These are phyloP conservation scores for Rhynchonycteris naso DNA, from an alignment of 2,797 vertebrate genomes.

Conservation along the genomic window DNA sequence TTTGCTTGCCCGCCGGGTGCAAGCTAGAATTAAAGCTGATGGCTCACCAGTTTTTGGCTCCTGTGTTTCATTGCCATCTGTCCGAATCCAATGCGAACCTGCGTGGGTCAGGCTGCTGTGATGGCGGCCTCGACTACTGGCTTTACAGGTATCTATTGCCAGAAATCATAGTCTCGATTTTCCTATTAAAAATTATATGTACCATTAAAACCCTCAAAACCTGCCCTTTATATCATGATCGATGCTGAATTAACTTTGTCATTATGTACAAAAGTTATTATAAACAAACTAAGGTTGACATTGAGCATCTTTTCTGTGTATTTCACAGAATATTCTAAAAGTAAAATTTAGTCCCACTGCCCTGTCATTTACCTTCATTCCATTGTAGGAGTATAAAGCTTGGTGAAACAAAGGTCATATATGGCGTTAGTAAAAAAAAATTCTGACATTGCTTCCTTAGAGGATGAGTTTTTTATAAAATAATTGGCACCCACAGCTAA, in stretches of 20 bases:
- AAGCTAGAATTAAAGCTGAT: no score
- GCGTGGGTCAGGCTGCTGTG: no score
- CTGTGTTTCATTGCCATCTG: no score
- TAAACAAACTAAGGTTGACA: neutral
- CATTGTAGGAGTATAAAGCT: neutral
- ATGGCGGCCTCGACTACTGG: no score
- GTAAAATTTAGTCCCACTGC: neutral
- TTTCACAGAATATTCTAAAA: conserved; percentile 29
- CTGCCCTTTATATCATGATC: neutral
- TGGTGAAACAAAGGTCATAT: neutral
- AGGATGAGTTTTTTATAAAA: neutral
- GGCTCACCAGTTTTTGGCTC: no score
- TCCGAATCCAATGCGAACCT: no score
- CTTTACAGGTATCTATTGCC: no score
- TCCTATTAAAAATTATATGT: neutral
- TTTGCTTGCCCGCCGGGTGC: no score
- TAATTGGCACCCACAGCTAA: neutral
- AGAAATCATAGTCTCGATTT: neutral
- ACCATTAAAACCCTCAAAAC: neutral
- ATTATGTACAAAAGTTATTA: neutral
- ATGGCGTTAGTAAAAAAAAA: neutral
- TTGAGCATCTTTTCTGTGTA: neutral
- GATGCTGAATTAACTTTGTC: neutral
- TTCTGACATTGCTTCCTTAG: neutral
- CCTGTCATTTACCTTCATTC: conserved; percentile 33